phyloP scores from a whole-genome alignment of 2,797 vertebrate species.

The Pipistrellus kuhlii region DNA sequence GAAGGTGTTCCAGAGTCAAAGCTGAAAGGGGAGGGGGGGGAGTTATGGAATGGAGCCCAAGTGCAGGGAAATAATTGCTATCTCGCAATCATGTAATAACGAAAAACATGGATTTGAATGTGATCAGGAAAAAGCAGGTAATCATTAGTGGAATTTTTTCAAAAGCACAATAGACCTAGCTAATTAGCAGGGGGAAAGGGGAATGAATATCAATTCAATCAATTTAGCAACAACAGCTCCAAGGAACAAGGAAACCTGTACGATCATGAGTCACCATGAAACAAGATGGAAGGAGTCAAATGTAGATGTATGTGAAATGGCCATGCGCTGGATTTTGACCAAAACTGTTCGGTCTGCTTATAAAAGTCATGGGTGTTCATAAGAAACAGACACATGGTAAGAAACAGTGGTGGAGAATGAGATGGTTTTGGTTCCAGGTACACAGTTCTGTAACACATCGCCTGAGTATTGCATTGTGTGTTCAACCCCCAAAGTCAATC shows the following conservation, averaged over 20 bases:
- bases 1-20: background rate
- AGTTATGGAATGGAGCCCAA: background rate
- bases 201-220: constrained; percentile 14
- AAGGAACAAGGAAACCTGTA: constrained; percentile 45
- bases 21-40: background rate
- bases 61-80: constrained; percentile 11
- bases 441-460: no score
- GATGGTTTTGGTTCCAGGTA: background rate
- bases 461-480: background rate
- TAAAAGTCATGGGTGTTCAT: background rate
- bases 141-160: constrained; percentile 52
- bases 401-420: background rate
- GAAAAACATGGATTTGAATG: constrained; percentile 67
- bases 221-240: constrained; percentile 62
- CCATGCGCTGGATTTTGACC: constrained; percentile 41
- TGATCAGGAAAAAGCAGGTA: constrained; percentile 60
- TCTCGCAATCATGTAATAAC: constrained; percentile 46
- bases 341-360: background rate
- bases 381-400: background rate
- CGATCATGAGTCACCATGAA: constrained; percentile 63
- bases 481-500: background rate
- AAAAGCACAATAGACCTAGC: constrained; percentile 51
- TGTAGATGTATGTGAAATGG: background rate
- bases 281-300: constrained; percentile 13
- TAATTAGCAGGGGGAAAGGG: constrained; percentile 58